These are phyloP conservation scores for Nesometra sesokonis DNA, from an alignment of 35 echinoderm and acorn worm genomes.

Conservation along the genomic window DNA sequence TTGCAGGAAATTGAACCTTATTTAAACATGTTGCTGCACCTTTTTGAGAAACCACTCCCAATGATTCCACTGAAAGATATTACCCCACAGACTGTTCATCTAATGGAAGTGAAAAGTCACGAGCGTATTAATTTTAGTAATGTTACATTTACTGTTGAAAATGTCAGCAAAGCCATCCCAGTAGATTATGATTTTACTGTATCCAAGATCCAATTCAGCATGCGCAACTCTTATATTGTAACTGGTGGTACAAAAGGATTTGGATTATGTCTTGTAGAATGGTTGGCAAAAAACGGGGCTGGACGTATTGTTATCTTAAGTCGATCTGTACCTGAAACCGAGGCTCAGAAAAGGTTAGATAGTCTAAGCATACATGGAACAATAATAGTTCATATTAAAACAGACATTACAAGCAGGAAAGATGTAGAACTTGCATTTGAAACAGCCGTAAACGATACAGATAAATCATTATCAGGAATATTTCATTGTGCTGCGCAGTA, in stretches of 20 bases:
- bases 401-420: neutral
- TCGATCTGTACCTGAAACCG: neutral
- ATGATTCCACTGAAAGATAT: neutral
- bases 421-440: neutral
- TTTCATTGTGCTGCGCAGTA: constrained; percentile 62
- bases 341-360: neutral
- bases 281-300: constrained; percentile 33
- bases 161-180: neutral
- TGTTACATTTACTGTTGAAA: neutral
- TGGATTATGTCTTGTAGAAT: constrained; percentile 32
- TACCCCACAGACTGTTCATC: neutral
- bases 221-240: constrained; percentile 39
- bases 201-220: neutral
- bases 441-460: neutral
- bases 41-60: neutral
- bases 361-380: neutral
- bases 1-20: neutral
- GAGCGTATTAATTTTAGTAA: neutral
- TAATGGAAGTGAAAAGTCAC: neutral
- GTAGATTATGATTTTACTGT: neutral
- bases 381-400: neutral
- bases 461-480: constrained; percentile 19
- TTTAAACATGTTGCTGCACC: neutral
- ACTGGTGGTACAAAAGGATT: constrained; percentile 62
- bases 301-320: constrained; percentile 18